Evolutionary conservation across 1,140 invertebrate genomes (phyloP).

Genomic region (Polypedilum vanderplanki): DNA sequence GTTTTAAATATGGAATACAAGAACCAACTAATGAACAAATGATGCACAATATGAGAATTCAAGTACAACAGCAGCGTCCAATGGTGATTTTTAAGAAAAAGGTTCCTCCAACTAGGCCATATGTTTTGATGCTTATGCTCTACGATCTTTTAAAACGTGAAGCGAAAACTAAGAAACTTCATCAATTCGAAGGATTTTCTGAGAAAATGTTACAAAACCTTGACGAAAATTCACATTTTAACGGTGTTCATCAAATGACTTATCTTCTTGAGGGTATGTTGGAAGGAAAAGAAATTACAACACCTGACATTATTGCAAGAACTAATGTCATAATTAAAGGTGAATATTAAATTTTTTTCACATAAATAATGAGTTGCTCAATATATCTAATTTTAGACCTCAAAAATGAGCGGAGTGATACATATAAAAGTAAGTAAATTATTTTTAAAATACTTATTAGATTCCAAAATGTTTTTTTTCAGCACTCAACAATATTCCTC

Average conservation of each 20-base stretch:
- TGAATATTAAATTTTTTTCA: too few relatives aligned
- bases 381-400: conserved; percentile 12
- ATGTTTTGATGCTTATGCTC: conserved; percentile 42
- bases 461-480: too few relatives aligned
- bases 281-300: conserved; percentile 38
- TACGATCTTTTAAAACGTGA: conserved; percentile 44
- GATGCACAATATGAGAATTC: conserved; percentile 1
- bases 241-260: conserved; percentile 39
- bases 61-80: neutral
- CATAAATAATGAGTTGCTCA: too few relatives aligned
- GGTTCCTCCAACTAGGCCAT: conserved; percentile 42
- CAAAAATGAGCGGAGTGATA: neutral
- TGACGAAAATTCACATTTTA: conserved; percentile 36
- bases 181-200: conserved; percentile 39
- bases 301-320: conserved; percentile 40
- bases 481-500: neutral
- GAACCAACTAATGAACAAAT: neutral
- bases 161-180: conserved; percentile 41
- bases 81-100: conserved; percentile 43
- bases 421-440: neutral
- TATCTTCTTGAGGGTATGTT: conserved; percentile 40
- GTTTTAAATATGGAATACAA: conserved; percentile 34
- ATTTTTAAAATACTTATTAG: too few relatives aligned
- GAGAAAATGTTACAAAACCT: conserved; percentile 39
- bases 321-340: conserved; percentile 41